Evolutionary conservation across 2,113 vertebrate genomes (phyloP), one percentile per base, ranked within the genome.

Genomic region (Calidris pygmaea): DNA sequence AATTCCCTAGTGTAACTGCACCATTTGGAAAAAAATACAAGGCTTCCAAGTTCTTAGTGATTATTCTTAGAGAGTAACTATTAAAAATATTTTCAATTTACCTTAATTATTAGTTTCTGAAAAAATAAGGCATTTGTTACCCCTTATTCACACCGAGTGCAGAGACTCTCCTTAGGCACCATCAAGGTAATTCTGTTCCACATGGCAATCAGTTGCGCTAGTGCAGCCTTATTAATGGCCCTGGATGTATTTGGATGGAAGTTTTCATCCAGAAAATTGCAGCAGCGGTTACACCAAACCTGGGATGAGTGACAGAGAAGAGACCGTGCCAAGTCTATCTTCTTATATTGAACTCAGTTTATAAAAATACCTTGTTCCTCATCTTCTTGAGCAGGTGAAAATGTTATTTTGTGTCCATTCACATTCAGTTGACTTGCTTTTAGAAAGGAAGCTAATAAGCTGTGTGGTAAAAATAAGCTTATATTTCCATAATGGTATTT

Each of bases 381-480:
- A 1, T 18, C 53, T 77, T 78, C 35, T 13, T 74, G 9, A 84
- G 41, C 29, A 74, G 0, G 0, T 60, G 26, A 67, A 89, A 87
- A 87, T 55, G 29, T 80, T 75, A 11, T 52, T 78, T 71, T 63
- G 20, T 71, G n/a, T 47, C 65, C 21, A 59, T 55, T 53, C 34
- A 43, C 27, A 76, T 72, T 63, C 60, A 89, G 47, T 3, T 85
- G 47, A 58, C 39, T 73, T 71, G 32, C 56, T 72, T 65, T 85
- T 19, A 78, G 56, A 84, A 74, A 80, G 68, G 37, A 89, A 85
- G 34, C 22, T 84, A 84, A 74, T 32, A 62, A 90, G 7, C 55
- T 55, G 20, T 26, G 35, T 39, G 21, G 48, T 72, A 92, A 84
- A 96, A 96, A 94, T 89, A 87, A 65, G 56, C n/a, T 75, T 75